Evolutionary conservation across 1,140 invertebrate genomes (phyloP).

Genomic region (Trachelipus rathkii): DNA sequence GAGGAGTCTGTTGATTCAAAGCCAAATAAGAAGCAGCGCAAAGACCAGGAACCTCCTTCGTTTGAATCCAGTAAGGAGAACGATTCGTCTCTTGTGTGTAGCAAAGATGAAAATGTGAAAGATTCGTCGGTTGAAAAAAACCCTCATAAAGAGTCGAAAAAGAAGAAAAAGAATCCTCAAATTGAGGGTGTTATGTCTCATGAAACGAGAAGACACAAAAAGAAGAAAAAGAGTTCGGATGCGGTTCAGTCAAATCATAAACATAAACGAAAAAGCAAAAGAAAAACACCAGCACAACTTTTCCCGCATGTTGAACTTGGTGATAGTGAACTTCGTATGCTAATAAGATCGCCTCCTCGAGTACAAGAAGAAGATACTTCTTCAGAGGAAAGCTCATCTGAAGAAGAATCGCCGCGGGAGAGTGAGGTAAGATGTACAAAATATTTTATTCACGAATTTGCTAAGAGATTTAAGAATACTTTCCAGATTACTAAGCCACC

Average conservation of each 20-base stretch:
- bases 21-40: neutral
- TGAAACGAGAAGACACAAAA: conserved; percentile 57
- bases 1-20: conserved; percentile 42
- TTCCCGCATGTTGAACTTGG: conserved; percentile 39
- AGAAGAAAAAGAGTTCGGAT: conserved; percentile 59
- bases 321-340: conserved; percentile 35
- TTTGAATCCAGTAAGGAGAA: conserved; percentile 12
- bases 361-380: conserved; percentile 13
- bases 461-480: too few species aligned
- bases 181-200: neutral
- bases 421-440: conserved; percentile 12
- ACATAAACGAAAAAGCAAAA: conserved; percentile 51
- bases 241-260: conserved; percentile 66
- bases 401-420: conserved; percentile 29
- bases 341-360: conserved; percentile 38
- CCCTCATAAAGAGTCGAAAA: conserved; percentile 50
- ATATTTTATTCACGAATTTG: too few species aligned
- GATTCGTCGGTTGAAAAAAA: conserved; percentile 10
- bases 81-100: neutral
- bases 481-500: too few species aligned
- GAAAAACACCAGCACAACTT: conserved; percentile 27
- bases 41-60: neutral
- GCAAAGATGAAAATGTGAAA: conserved; percentile 55
- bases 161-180: conserved; percentile 9
- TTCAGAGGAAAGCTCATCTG: conserved; percentile 23